Evolutionary conservation across 2,797 vertebrate species (phyloP).

Genomic region (Xenopus petersii): DNA sequence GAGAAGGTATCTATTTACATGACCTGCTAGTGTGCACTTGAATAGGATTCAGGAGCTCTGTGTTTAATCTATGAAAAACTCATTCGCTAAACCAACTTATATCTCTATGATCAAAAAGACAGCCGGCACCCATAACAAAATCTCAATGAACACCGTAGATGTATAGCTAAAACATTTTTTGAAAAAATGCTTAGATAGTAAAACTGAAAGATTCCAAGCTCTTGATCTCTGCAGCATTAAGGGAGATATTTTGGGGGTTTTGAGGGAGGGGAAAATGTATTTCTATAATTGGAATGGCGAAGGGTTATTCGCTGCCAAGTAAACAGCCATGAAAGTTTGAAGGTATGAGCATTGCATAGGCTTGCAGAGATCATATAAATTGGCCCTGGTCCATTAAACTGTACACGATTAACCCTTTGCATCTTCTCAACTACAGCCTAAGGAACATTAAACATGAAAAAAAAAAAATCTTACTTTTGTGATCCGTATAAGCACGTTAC

Average conservation of each 20-base stretch:
- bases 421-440: not conserved
- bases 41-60: too few species aligned
- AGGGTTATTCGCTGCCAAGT: not conserved
- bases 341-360: slow-evolving; percentile 30
- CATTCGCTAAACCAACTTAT: not conserved
- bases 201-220: too few species aligned
- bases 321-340: slow-evolving; percentile 27
- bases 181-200: too few species aligned
- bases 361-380: slow-evolving; percentile 20
- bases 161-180: too few species aligned
- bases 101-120: not conserved
- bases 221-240: too few species aligned
- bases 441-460: not conserved
- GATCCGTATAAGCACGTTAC: not conserved
- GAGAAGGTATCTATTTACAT: too few species aligned
- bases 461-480: not conserved
- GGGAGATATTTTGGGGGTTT: too few species aligned
- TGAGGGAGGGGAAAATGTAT: too few species aligned
- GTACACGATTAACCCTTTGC: slow-evolving; percentile 32
- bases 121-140: not conserved
- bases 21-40: too few species aligned
- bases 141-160: not conserved
- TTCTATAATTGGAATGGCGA: too few species aligned
- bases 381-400: slow-evolving; percentile 12
- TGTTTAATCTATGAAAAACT: too few species aligned